A percentile compares a stretch with the other conserved stretches of the same genome.
Conservation (phyloP, 2,113 vertebrate genomes). For the Macrotus californicus region DNA sequence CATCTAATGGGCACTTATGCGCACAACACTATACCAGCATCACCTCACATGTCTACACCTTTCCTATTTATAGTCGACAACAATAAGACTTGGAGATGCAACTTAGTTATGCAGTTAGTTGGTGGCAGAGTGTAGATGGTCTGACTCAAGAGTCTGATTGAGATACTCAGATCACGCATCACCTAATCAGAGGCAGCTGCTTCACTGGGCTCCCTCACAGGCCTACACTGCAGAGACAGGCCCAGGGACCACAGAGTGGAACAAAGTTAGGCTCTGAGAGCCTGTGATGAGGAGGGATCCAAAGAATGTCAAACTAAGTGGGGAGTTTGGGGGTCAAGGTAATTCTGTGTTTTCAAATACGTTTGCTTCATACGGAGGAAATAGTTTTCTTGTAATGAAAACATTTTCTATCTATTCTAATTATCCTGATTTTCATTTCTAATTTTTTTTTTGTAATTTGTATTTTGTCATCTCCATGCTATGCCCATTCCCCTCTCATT, state of each 20-base stretch:
- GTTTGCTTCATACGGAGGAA: neutral
- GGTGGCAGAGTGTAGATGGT: neutral
- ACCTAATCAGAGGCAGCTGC: neutral
- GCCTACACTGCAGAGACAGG: neutral
- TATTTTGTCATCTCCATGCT: neutral
- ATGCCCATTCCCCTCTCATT: neutral
- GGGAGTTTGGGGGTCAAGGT: neutral
- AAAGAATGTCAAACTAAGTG: neutral
- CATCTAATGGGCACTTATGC: neutral
- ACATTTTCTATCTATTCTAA: neutral
- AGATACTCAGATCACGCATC: neutral
- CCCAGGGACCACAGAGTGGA: too few relatives aligned
- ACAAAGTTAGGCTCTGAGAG: neutral
- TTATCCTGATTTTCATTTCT: slow-evolving; percentile 24
- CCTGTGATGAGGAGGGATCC: neutral
- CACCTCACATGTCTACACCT: neutral
- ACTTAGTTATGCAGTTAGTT: neutral
- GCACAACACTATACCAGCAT: neutral
- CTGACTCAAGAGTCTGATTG: neutral
- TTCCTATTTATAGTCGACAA: neutral
- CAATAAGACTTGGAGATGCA: neutral
- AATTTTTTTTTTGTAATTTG: neutral
- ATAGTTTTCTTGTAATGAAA: slow-evolving; percentile 10
- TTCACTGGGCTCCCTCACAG: neutral
- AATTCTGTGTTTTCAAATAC: neutral